Evolutionary conservation across 1,140 invertebrate species (phyloP).

Genomic region (Lordiphosa stackelbergi): DNA sequence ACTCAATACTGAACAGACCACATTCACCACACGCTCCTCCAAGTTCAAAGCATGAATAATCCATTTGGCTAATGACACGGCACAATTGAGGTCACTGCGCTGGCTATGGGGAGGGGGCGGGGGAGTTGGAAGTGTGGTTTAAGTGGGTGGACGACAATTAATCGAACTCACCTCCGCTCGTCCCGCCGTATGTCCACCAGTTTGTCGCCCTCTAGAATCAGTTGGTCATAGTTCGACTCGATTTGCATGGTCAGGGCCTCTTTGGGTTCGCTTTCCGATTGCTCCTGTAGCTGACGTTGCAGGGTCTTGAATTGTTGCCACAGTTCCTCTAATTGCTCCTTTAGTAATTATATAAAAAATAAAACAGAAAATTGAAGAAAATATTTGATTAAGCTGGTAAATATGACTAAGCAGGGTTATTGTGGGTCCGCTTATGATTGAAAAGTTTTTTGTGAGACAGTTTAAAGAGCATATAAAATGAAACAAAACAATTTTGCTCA

Average conservation of each 20-base stretch:
- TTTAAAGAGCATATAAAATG: too few relatives aligned
- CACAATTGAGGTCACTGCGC: constrained; percentile 69
- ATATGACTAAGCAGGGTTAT: too few relatives aligned
- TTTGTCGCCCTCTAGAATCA: constrained; percentile 72
- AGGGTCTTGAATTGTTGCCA: constrained; percentile 72
- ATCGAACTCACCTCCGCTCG: constrained; percentile 52
- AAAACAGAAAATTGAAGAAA: too few relatives aligned
- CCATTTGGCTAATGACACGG: constrained; percentile 59
- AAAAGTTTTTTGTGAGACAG: too few relatives aligned
- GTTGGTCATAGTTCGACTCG: constrained; percentile 73
- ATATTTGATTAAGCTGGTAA: too few relatives aligned
- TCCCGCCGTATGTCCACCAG: constrained; percentile 63
- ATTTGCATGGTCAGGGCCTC: constrained; percentile 73
- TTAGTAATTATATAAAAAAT: background rate
- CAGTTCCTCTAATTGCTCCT: constrained; percentile 63
- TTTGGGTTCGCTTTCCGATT: constrained; percentile 69
- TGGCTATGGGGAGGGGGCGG: constrained; percentile 27
- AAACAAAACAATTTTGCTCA: too few relatives aligned
- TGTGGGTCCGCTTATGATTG: too few relatives aligned
- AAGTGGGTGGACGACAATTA: constrained; percentile 14
- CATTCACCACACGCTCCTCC: constrained; percentile 68
- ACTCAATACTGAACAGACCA: constrained; percentile 57
- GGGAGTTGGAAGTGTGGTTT: background rate
- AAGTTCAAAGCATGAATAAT: constrained; percentile 65
- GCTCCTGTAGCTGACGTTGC: constrained; percentile 65